Base-by-base conservation (phyloP, 2,797 vertebrate species). In the Anguilla anguilla region DNA sequence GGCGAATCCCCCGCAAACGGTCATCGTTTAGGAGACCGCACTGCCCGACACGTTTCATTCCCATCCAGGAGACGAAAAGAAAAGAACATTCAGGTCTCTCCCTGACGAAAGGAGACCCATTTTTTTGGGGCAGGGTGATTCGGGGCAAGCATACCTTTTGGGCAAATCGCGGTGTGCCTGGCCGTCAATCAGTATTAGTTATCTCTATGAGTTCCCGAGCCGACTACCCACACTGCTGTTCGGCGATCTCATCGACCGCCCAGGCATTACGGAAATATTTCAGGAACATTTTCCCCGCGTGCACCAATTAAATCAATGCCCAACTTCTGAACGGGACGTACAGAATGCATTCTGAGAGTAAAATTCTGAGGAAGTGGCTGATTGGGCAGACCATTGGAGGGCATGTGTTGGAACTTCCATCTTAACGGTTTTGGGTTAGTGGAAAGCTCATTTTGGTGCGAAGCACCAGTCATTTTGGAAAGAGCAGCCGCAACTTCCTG, bases 91-190 rank as follows among this genome's bases (percentile, higher is more conserved):
- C 28, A 43, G 72, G 1, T 43, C 13, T 28, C 31, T 28, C 31
- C 43, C 15, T 81, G 77, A 49, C 17, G 39, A 49, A 49, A 79
- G 2, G 74, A 79, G 31, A 17, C 74, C 74, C n/a, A 4, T n/a
- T 83, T n/a, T 84, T 35, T 11, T 10, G 28, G 83, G 2, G 85
- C 88, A 91, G 91, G 69, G 55, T 88, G 88, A 88, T 91, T 74
- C 49, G 43, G 85, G 89, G 87, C 89, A 72, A 86, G 77, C 3
- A 72, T 61, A 13, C 49, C 64, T 84, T 83, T 51, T 49, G 77
- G 86, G 61, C 31, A 61, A 88, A 1, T 88, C 87, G 85, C 90
- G 90, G 79, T 49, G 11, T 72, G 72, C 85, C 85, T 61, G 87
- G 89, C 64, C 91, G 86, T 89, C 43, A 39, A 74, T 89, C 51